Conservation (phyloP, 2,113 vertebrate species). For the Amblyopsis rosae region DNA sequence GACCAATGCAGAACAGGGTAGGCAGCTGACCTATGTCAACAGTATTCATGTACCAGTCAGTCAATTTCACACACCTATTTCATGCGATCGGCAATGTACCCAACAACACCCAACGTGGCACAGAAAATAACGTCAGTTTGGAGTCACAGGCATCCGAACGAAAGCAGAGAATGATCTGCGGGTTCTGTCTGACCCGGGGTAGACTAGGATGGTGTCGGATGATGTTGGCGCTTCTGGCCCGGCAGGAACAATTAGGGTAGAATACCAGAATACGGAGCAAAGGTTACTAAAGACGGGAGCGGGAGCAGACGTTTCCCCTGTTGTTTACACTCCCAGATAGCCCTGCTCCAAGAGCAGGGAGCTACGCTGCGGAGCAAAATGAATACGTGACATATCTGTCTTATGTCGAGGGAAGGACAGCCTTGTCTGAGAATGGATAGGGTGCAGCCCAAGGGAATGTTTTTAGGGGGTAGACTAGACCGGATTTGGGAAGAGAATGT, state of each 20-base stretch:
- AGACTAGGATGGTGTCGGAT: constrained; percentile 8
- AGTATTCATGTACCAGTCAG: constrained; percentile 8
- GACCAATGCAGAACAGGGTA: constrained; percentile 35
- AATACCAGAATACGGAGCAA: constrained; percentile 39
- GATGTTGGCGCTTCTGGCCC: constrained; percentile 8
- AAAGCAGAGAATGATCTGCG: not conserved
- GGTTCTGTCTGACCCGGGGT: constrained; percentile 3
- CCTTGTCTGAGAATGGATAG: constrained; percentile 37
- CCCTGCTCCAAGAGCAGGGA: constrained; percentile 74
- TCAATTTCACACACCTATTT: not conserved
- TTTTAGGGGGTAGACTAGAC: constrained; percentile 22
- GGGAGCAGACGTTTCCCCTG: constrained; percentile 63
- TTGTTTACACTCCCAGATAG: constrained; percentile 80
- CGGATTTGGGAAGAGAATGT: constrained; percentile 17
- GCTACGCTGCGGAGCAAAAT: constrained; percentile 78
- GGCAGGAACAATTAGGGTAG: not conserved
- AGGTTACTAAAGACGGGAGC: constrained; percentile 63
- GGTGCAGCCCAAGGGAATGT: constrained; percentile 33
- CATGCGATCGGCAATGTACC: not conserved
- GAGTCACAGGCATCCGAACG: not conserved
- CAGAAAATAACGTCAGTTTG: not conserved
- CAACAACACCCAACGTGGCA: not conserved
- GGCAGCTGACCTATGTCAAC: constrained; percentile 37
- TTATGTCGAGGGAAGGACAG: constrained; percentile 43
- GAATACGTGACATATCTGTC: constrained; percentile 76